These are phyloP conservation scores for Axis porcinus DNA, from an alignment of 2,113 vertebrate species.

Conservation along the genomic window DNA sequence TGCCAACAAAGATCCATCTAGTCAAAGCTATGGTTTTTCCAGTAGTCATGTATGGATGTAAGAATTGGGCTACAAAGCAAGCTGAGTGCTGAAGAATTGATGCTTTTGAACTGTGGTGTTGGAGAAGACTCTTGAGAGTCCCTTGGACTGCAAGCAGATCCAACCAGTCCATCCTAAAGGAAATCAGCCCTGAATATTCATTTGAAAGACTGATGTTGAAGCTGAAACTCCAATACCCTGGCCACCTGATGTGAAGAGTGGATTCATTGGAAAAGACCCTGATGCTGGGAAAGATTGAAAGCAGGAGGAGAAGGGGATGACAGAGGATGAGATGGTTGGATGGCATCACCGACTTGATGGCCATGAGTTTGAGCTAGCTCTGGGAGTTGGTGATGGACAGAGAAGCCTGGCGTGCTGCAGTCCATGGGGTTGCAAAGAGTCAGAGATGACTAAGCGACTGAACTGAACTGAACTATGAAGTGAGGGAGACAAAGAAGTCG, in stretches of 20 bases:
- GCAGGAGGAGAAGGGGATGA: not conserved
- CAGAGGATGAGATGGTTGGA: not conserved
- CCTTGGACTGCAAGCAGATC: not conserved
- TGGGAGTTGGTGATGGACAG: not conserved
- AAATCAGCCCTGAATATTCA: not conserved
- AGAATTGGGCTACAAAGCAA: not conserved
- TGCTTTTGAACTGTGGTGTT: not conserved
- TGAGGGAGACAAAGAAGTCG: not conserved
- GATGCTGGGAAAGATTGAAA: not conserved
- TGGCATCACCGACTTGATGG: not conserved
- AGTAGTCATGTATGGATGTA: not conserved
- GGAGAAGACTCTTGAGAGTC: not conserved
- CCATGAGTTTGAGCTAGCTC: not conserved
- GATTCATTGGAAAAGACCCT: not conserved
- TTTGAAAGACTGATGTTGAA: not conserved
- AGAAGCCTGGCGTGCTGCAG: not conserved
- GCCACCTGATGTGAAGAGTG: not conserved
- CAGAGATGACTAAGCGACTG: not conserved
- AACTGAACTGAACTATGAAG: not conserved
- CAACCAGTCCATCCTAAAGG: not conserved
- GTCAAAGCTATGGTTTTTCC: not conserved
- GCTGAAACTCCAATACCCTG: not conserved
- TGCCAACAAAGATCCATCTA: not conserved
- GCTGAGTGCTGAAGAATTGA: not conserved
- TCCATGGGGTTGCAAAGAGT: not conserved